Conservation (phyloP, 2,888 invertebrate genomes). For the Adela reaumurella region DNA sequence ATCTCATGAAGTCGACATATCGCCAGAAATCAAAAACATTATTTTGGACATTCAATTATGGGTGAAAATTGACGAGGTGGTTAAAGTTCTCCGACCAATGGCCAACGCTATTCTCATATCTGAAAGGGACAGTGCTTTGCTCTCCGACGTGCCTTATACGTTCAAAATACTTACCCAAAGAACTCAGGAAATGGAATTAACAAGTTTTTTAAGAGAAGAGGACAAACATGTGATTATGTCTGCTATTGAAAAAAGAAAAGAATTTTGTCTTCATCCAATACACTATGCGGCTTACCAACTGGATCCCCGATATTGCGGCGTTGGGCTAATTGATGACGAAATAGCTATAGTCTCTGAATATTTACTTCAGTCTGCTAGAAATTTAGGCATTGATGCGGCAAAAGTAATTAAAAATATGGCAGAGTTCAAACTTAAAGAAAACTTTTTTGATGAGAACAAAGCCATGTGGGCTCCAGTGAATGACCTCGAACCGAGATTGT, state of each 20-base stretch:
- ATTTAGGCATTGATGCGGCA: not conserved
- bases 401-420: conserved; percentile 1
- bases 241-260: not conserved
- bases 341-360: not conserved
- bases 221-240: not conserved
- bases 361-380: not conserved
- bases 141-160: not conserved
- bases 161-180: not conserved
- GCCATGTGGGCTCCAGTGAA: not conserved
- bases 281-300: not conserved
- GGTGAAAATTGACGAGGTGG: not conserved
- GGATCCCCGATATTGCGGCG: not conserved
- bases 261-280: not conserved
- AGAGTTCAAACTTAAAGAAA: conserved; percentile 1
- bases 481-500: not conserved
- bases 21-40: not conserved
- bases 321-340: not conserved
- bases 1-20: not conserved
- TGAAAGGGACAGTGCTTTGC: not conserved
- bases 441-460: not conserved
- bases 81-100: not conserved
- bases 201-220: not conserved
- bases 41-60: conserved; percentile 1
- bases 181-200: not conserved
- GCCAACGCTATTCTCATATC: not conserved